These are phyloP conservation scores for Pycnomerus fuliginosus DNA, from an alignment of 2,888 invertebrate genomes.

Conservation along the genomic window DNA sequence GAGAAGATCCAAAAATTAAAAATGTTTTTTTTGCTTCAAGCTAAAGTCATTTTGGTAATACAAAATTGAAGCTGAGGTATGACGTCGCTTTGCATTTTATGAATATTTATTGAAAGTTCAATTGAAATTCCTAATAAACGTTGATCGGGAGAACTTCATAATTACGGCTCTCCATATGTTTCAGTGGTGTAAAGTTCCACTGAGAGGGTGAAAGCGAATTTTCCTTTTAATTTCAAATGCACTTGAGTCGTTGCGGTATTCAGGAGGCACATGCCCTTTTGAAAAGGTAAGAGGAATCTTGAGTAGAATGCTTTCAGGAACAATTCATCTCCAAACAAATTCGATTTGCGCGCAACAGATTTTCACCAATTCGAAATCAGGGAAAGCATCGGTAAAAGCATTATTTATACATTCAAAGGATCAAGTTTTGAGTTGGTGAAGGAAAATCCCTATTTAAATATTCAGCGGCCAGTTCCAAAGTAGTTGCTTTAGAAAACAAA, in stretches of 20 bases:
- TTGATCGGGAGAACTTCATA: no score
- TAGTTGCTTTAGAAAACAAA: constrained; percentile 8
- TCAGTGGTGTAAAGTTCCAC: no score
- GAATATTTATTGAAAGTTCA: no score
- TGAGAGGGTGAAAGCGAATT: neutral
- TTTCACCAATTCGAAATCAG: constrained; percentile 10
- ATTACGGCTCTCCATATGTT: neutral
- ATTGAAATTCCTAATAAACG: no score
- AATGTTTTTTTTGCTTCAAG: no score
- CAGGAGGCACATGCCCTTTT: neutral
- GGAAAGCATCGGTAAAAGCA: constrained; percentile 19
- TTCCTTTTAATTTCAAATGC: constrained; percentile 15
- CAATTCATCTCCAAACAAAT: constrained; percentile 9
- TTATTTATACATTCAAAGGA: constrained; percentile 25
- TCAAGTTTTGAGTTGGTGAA: constrained; percentile 9
- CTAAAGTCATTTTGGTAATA: no score
- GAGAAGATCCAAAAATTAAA: no score
- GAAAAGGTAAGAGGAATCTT: neutral
- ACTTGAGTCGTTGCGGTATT: constrained; percentile 6
- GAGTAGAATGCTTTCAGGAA: constrained; percentile 7
- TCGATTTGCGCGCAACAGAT: constrained; percentile 18
- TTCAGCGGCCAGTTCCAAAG: constrained; percentile 11
- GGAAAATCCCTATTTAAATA: constrained; percentile 20
- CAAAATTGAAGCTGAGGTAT: no score
- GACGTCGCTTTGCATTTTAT: no score